These are phyloP conservation scores for Brachymystax lenok DNA, from an alignment of 2,797 vertebrate species.

Conservation along the genomic window DNA sequence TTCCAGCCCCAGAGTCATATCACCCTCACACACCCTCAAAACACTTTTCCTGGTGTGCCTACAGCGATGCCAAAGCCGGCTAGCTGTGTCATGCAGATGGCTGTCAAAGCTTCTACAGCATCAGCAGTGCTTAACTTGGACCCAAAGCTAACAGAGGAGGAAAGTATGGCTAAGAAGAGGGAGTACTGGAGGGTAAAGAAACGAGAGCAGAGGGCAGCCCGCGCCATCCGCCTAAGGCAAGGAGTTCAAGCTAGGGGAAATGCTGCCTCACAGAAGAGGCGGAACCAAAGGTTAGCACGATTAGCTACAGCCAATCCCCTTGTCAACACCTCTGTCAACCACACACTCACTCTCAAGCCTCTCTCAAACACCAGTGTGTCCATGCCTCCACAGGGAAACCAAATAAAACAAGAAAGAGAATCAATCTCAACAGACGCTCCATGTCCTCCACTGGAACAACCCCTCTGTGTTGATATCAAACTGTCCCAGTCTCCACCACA, in stretches of 20 bases:
- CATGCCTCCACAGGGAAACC: conserved; percentile 24
- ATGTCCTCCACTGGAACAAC: conserved; percentile 47
- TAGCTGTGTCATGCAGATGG: conserved; percentile 65
- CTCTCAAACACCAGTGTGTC: conserved; percentile 7
- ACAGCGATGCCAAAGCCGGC: neutral
- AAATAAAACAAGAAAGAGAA: conserved; percentile 66
- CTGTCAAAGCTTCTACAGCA: conserved; percentile 28
- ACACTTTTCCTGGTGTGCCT: conserved; percentile 16
- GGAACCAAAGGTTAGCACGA: conserved; percentile 45
- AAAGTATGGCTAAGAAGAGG: conserved; percentile 69
- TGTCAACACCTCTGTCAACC: conserved; percentile 2
- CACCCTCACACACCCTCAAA: conserved; percentile 50
- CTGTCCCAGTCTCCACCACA: conserved; percentile 39
- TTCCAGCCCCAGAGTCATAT: conserved; percentile 39
- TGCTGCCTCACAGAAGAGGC: conserved; percentile 52
- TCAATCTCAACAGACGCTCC: conserved; percentile 54
- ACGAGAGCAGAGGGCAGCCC: conserved; percentile 75
- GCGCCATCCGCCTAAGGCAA: conserved; percentile 56
- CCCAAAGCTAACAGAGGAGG: conserved; percentile 55
- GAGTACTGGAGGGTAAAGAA: conserved; percentile 79
- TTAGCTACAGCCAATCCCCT: neutral
- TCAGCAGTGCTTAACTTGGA: conserved; percentile 8
- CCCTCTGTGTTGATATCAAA: conserved; percentile 57
- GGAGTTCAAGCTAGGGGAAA: conserved; percentile 50
- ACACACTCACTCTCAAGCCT: conserved; percentile 17